Conservation (phyloP, 2,113 vertebrate species). For the Sminthopsis crassicaudata region DNA sequence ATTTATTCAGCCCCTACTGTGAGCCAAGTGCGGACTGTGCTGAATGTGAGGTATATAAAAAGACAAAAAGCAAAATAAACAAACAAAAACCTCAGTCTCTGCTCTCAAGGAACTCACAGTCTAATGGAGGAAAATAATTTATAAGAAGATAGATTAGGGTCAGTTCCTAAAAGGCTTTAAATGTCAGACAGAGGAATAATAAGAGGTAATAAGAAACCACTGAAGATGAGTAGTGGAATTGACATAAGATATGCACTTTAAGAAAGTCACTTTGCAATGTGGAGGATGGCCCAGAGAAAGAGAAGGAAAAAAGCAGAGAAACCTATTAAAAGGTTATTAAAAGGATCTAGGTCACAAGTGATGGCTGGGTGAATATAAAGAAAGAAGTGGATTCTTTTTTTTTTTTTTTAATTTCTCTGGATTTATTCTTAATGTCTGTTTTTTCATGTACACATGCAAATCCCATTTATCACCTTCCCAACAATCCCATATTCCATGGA, state of each 20-base stretch:
- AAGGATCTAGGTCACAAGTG: not conserved
- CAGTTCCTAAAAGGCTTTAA: not conserved
- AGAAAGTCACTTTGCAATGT: not conserved
- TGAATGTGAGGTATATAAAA: not conserved
- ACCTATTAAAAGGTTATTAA: not conserved
- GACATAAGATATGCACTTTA: not conserved
- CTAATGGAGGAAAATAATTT: not conserved
- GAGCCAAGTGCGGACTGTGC: not conserved
- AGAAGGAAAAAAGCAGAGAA: not conserved
- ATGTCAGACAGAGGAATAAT: not conserved
- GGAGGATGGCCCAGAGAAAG: not conserved
- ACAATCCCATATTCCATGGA: constrained; percentile 48
- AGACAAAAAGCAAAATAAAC: not conserved
- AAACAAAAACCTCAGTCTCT: not conserved
- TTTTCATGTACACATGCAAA: constrained; percentile 18
- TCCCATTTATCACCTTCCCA: constrained; percentile 45
- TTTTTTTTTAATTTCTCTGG: no score
- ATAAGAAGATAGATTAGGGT: not conserved
- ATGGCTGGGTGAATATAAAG: not conserved
- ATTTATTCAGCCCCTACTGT: not conserved
- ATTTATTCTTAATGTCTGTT: constrained; percentile 31
- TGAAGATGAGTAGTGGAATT: not conserved
- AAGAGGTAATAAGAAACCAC: not conserved
- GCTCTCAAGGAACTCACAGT: not conserved
- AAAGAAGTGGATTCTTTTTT: not conserved